Conservation (phyloP, 2,888 invertebrate genomes). For the Drosophila paramelanica region DNA sequence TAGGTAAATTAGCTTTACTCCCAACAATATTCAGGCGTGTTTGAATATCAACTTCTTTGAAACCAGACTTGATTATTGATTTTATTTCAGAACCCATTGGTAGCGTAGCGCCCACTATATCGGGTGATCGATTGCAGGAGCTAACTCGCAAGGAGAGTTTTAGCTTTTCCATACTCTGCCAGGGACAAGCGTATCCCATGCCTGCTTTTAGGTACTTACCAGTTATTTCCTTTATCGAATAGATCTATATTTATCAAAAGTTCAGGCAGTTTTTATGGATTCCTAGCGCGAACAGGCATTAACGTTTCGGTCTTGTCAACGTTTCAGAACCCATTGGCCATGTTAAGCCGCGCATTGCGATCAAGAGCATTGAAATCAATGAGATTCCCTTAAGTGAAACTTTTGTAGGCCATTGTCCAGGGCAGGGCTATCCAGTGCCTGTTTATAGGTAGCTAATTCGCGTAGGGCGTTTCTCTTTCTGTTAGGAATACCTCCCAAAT, state of each 20-base stretch:
- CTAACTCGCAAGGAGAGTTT: conserved; percentile 84
- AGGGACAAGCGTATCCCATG: conserved; percentile 91
- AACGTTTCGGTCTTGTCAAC: not conserved
- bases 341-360: conserved; percentile 82
- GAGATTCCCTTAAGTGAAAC: conserved; percentile 69
- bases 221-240: not conserved
- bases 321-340: conserved; percentile 83
- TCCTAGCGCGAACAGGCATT: too few relatives aligned
- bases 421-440: conserved; percentile 89
- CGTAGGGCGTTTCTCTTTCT: conserved; percentile 28
- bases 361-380: conserved; percentile 83
- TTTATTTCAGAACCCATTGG: conserved; percentile 88
- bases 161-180: conserved; percentile 89
- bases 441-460: conserved; percentile 87
- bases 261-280: conserved; percentile 52
- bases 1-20: conserved; percentile 85
- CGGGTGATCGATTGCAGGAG: conserved; percentile 86
- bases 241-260: too few relatives aligned
- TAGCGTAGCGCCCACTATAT: conserved; percentile 88
- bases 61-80: not conserved
- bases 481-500: conserved; percentile 24
- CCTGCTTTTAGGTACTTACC: conserved; percentile 89
- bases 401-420: conserved; percentile 87
- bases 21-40: conserved; percentile 48
- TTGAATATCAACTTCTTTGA: too few relatives aligned